These are phyloP conservation scores for Euphydryas editha DNA, from an alignment of 2,888 invertebrate species.

Conservation along the genomic window DNA sequence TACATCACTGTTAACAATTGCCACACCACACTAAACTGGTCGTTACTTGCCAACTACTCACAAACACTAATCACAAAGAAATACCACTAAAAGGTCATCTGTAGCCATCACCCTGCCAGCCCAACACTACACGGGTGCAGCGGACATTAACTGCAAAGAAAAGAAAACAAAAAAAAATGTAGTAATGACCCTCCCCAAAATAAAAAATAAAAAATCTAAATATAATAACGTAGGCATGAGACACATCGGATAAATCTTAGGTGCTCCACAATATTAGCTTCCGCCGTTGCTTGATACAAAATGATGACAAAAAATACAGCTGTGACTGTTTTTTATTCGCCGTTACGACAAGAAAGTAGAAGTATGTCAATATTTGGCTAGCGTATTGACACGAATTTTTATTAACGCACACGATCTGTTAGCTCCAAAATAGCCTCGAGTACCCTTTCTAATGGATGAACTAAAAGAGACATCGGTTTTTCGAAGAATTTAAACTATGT, in stretches of 20 bases:
- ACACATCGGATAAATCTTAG: constrained; percentile 53
- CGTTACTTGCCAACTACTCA: constrained; percentile 57
- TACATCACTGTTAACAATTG: constrained; percentile 75
- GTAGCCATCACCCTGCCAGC: constrained; percentile 72
- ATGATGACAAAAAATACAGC: constrained; percentile 53
- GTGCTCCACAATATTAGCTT: constrained; percentile 54
- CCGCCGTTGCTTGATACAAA: constrained; percentile 51
- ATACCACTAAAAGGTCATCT: constrained; percentile 74
- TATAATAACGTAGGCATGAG: constrained; percentile 49
- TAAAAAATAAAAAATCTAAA: constrained; percentile 42
- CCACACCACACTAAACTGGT: constrained; percentile 61
- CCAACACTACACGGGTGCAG: constrained; percentile 63
- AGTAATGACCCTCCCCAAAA: constrained; percentile 53
- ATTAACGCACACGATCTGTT: constrained; percentile 29
- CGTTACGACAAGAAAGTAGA: constrained; percentile 60
- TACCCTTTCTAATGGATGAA: constrained; percentile 20
- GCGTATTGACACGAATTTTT: constrained; percentile 46
- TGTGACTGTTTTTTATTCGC: constrained; percentile 49
- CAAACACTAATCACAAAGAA: constrained; percentile 66
- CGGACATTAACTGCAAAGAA: constrained; percentile 79
- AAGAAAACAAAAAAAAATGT: constrained; percentile 76
- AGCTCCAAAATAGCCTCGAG: constrained; percentile 18
- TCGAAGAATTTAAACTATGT: constrained; percentile 23
- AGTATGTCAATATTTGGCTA: constrained; percentile 51
- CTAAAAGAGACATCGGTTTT: constrained; percentile 29